phyloP scores from a whole-genome alignment of 2,888 invertebrate species.

The Drosophila peninsularis region DNA sequence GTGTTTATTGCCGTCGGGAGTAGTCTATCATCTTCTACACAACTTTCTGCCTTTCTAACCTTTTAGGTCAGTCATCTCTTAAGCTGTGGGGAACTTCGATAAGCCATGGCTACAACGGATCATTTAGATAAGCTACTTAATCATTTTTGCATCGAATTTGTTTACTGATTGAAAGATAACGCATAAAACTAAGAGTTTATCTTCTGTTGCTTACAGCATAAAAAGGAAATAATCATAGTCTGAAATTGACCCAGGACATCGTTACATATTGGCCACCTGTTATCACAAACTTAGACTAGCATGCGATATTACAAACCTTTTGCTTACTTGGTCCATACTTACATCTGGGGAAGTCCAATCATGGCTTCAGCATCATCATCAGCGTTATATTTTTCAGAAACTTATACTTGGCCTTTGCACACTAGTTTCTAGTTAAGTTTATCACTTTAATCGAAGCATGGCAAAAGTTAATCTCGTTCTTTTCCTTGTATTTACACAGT shows the following conservation, averaged over 20 bases:
- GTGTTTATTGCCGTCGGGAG: background rate
- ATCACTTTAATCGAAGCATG: background rate
- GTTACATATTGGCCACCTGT: constrained; percentile 32
- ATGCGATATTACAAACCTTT: background rate
- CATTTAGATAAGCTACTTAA: background rate
- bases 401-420: background rate
- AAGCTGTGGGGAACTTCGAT: background rate
- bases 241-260: background rate
- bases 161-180: background rate
- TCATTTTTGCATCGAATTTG: background rate
- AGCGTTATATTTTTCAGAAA: background rate
- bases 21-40: background rate
- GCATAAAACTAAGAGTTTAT: background rate
- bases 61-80: background rate
- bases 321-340: constrained; percentile 13
- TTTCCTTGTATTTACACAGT: constrained; percentile 9
- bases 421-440: background rate
- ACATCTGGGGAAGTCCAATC: constrained; percentile 1
- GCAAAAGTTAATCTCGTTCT: background rate
- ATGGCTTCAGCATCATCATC: background rate
- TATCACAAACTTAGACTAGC: constrained; percentile 1
- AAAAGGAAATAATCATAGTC: background rate
- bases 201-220: background rate
- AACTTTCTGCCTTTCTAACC: background rate
- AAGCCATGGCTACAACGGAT: background rate